Conservation (phyloP, 2,888 invertebrate species). For the Dendrolimus pini region DNA sequence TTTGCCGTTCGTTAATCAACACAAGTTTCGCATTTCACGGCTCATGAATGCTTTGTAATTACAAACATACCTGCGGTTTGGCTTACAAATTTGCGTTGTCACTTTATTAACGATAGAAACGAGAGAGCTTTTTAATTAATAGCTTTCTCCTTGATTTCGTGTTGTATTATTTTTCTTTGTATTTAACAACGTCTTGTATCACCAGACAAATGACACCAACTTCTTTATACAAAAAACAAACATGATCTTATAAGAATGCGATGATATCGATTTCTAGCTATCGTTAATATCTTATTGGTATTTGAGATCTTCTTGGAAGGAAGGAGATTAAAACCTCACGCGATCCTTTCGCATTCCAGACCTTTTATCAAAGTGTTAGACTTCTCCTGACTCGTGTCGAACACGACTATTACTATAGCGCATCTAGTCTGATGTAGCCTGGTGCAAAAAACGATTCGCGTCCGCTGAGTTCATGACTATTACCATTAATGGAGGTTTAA, state of each 20-base stretch:
- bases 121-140: slow-evolving; percentile 62
- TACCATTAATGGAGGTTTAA: slow-evolving; percentile 66
- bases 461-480: slow-evolving; percentile 52
- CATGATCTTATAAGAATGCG: slow-evolving; percentile 8
- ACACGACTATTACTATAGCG: slow-evolving; percentile 48
- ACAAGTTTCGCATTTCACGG: slow-evolving; percentile 49
- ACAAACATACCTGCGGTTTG: slow-evolving; percentile 35
- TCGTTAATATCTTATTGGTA: slow-evolving; percentile 1
- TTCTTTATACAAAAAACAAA: not conserved
- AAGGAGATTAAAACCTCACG: slow-evolving; percentile 1
- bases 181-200: slow-evolving; percentile 14
- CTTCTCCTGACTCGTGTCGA: slow-evolving; percentile 25
- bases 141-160: slow-evolving; percentile 51
- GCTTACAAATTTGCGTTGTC: slow-evolving; percentile 58
- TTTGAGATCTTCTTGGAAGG: slow-evolving; percentile 1
- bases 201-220: slow-evolving; percentile 2
- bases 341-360: slow-evolving; percentile 10
- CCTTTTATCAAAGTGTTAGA: slow-evolving; percentile 17
- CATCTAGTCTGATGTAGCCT: slow-evolving; percentile 28
- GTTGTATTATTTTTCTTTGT: slow-evolving; percentile 17
- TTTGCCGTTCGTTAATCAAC: slow-evolving; percentile 42
- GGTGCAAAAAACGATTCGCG: slow-evolving; percentile 63
- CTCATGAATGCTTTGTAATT: slow-evolving; percentile 54
- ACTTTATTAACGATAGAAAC: slow-evolving; percentile 52
- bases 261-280: not conserved